Conservation (phyloP, 1,140 invertebrate genomes). For the Orchesella cincta region DNA sequence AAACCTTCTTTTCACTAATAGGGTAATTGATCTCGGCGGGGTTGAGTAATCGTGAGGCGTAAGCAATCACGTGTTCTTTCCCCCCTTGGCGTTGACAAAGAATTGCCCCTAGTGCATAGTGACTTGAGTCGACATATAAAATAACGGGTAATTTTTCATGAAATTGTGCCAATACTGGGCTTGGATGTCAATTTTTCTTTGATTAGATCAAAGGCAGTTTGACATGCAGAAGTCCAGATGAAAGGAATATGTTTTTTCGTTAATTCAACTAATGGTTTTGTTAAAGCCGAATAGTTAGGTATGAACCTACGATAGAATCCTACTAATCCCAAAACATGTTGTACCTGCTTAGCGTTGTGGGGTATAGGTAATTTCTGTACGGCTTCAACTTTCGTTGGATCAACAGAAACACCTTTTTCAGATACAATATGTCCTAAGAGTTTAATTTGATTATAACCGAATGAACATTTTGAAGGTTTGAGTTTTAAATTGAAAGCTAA, state of each 20-base stretch:
- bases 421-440: neutral
- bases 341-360: neutral
- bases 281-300: neutral
- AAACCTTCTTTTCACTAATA: neutral
- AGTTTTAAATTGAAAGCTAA: neutral
- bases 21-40: neutral
- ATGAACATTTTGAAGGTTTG: neutral
- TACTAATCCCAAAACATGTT: neutral
- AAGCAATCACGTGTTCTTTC: neutral
- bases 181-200: neutral
- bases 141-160: neutral
- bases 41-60: neutral
- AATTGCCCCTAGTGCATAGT: constrained; percentile 29
- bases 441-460: neutral
- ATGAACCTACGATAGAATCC: neutral
- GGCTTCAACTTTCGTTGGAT: neutral
- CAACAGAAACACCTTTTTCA: neutral
- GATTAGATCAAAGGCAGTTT: neutral
- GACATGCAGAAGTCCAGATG: neutral
- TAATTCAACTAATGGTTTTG: neutral
- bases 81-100: neutral
- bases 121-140: neutral
- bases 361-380: neutral
- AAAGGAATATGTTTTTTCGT: neutral
- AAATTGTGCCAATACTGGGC: neutral